Evolutionary conservation across 1,140 invertebrate species (phyloP).

Genomic region (Pentalonia nigronervosa): DNA sequence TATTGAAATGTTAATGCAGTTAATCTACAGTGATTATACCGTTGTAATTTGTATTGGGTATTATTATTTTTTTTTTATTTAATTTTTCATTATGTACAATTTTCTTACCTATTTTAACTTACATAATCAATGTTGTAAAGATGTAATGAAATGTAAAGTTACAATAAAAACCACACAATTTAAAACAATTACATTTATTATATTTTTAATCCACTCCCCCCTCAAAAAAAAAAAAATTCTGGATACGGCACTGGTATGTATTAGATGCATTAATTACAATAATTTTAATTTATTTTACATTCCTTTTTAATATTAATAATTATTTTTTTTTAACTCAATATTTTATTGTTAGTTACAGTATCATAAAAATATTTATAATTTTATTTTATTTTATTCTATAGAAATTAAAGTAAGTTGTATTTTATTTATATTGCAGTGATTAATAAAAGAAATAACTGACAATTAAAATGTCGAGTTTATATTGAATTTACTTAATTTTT

Average conservation of each 20-base stretch:
- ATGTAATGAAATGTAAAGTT: too few relatives aligned
- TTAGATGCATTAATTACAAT: not conserved
- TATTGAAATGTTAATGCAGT: too few relatives aligned
- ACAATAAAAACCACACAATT: too few relatives aligned
- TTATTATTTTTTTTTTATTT: too few relatives aligned
- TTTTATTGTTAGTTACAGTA: conserved; percentile 2
- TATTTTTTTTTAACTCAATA: not conserved
- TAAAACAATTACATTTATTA: too few relatives aligned
- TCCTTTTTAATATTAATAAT: conserved; percentile 25
- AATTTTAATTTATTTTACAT: conserved; percentile 26
- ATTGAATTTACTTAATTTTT: not conserved
- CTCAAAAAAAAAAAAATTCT: too few relatives aligned
- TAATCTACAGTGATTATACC: too few relatives aligned
- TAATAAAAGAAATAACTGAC: not conserved
- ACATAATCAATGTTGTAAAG: too few relatives aligned
- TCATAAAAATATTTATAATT: not conserved
- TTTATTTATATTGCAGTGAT: not conserved
- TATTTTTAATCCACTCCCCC: too few relatives aligned
- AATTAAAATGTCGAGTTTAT: not conserved
- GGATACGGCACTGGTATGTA: not conserved
- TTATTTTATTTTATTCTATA: not conserved
- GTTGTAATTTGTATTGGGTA: too few relatives aligned
- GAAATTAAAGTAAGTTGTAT: not conserved
- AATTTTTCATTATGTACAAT: too few relatives aligned
- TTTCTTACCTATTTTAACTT: too few relatives aligned